Conservation (phyloP, 1,140 invertebrate genomes). For the Sinonovacula constricta region DNA sequence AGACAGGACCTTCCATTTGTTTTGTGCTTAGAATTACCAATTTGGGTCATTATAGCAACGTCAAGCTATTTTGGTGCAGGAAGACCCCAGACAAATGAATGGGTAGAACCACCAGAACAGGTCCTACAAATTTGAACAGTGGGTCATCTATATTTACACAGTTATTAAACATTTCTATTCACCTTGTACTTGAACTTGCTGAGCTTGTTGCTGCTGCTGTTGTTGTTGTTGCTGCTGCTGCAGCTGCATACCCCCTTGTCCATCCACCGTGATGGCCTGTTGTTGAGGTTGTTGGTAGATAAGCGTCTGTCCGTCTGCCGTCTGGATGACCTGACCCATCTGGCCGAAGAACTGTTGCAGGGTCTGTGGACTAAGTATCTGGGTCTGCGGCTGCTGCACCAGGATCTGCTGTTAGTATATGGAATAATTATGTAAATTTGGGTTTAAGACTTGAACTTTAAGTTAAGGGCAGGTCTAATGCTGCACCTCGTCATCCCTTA, state of each 20-base stretch:
- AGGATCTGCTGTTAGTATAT: conserved; percentile 70
- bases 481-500: no score
- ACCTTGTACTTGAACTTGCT: conserved; percentile 22
- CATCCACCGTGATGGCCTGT: background rate
- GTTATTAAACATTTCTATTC: no score
- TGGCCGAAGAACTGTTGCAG: conserved; percentile 55
- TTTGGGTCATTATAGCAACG: no score
- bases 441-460: no score
- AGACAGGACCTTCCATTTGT: background rate
- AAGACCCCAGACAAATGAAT: no score
- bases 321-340: conserved; percentile 88
- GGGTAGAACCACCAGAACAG: background rate
- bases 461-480: no score
- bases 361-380: conserved; percentile 36
- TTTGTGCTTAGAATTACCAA: background rate
- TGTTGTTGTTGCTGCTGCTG: conserved; percentile 22
- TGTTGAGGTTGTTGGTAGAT: conserved; percentile 54
- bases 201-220: conserved; percentile 24
- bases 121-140: no score
- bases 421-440: no score
- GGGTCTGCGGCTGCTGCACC: conserved; percentile 56
- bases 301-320: conserved; percentile 92
- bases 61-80: no score
- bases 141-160: no score
- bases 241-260: background rate